Conservation (phyloP, 2,113 vertebrate species). For the Eidolon helvum region DNA sequence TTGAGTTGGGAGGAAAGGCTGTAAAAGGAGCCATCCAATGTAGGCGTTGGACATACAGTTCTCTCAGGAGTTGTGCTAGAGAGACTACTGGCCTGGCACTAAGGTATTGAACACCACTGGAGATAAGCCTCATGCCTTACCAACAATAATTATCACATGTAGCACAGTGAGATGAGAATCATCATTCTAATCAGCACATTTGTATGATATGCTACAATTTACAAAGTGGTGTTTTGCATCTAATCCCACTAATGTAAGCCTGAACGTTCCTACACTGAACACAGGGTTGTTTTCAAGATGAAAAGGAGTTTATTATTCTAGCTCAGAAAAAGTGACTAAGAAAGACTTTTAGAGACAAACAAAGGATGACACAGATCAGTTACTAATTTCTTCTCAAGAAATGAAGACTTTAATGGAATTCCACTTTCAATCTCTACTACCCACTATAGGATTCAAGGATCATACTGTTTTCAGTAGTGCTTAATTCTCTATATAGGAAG, state of each 20-base stretch:
- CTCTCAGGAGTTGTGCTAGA: background rate
- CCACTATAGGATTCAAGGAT: background rate
- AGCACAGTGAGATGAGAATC: background rate
- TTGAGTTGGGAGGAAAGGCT: background rate
- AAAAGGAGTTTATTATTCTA: background rate
- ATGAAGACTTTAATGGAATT: background rate
- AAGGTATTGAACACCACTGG: background rate
- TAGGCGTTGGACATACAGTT: too few relatives aligned
- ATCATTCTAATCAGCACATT: background rate
- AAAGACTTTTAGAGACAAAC: background rate
- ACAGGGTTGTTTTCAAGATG: background rate
- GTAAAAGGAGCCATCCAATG: background rate
- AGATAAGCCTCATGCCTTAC: background rate
- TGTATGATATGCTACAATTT: background rate
- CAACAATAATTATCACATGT: background rate
- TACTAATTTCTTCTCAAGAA: constrained; percentile 15
- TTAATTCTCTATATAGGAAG: background rate
- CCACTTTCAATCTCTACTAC: background rate
- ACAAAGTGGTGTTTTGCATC: background rate
- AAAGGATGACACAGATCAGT: background rate
- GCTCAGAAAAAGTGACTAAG: background rate
- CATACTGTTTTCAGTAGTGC: background rate
- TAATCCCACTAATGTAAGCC: background rate
- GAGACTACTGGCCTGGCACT: background rate
- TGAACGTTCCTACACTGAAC: background rate